phyloP scores from a whole-genome alignment of 1,140 invertebrate genomes.

The Euura saliciscinereae region DNA sequence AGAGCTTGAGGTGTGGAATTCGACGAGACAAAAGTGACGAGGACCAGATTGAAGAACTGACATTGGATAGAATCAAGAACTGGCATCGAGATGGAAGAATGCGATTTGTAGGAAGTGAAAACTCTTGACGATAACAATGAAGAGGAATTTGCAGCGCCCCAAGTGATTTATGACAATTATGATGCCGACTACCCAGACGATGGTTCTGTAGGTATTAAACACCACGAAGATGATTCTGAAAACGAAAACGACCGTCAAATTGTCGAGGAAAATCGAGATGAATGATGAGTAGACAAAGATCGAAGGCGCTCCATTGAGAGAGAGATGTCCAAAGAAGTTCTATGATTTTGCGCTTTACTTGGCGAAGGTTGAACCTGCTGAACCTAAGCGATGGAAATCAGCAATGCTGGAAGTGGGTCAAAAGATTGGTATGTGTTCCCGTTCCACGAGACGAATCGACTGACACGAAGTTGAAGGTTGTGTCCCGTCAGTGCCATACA shows the following conservation, averaged over 20 bases:
- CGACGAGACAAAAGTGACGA: not conserved
- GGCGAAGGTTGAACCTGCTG: not conserved
- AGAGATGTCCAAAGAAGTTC: not conserved
- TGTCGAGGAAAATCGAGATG: not conserved
- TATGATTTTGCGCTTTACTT: not conserved
- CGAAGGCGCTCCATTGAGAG: not conserved
- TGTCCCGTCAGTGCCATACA: too few relatives aligned
- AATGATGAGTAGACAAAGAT: not conserved
- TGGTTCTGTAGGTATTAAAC: too few relatives aligned
- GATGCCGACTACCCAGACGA: too few relatives aligned
- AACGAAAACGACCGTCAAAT: not conserved
- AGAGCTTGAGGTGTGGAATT: slow-evolving; percentile 11
- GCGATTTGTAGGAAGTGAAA: not conserved
- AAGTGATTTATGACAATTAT: too few relatives aligned
- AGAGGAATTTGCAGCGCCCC: too few relatives aligned
- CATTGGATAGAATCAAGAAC: not conserved
- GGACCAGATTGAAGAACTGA: not conserved
- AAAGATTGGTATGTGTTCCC: slow-evolving; percentile 30
- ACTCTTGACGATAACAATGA: not conserved
- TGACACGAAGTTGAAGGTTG: too few relatives aligned
- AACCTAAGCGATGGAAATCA: slow-evolving; percentile 9
- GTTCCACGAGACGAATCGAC: too few relatives aligned
- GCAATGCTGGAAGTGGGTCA: slow-evolving; percentile 29
- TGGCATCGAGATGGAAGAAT: not conserved
- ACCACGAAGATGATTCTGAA: too few relatives aligned